phyloP scores from a whole-genome alignment of 2,797 vertebrate genomes.

The Fundulus diaphanus region DNA sequence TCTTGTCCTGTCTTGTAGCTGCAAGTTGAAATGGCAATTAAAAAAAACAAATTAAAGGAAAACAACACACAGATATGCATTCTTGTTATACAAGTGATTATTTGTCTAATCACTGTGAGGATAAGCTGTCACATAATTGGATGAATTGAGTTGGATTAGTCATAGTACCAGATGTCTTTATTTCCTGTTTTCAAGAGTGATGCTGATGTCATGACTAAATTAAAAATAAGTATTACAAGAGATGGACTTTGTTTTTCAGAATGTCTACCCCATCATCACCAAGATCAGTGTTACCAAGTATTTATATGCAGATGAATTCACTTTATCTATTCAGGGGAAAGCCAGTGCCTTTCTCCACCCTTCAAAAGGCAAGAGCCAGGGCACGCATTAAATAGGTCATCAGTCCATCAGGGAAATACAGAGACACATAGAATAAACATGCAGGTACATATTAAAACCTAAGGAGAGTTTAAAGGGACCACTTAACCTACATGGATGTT shows the following conservation, averaged over 20 bases:
- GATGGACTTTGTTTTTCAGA: slow-evolving; percentile 10
- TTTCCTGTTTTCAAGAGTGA: slow-evolving; percentile 24
- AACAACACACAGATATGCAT: too few relatives aligned
- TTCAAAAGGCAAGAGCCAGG: neutral
- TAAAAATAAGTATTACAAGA: neutral
- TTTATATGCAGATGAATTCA: neutral
- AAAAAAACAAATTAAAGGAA: slow-evolving; percentile 14
- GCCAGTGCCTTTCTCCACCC: neutral
- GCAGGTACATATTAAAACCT: too few relatives aligned
- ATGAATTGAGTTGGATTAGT: slow-evolving; percentile 54
- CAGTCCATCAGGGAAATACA: too few relatives aligned
- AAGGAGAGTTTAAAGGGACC: too few relatives aligned
- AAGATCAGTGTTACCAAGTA: neutral
- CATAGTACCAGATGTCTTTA: slow-evolving; percentile 38
- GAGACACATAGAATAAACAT: too few relatives aligned
- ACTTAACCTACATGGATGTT: too few relatives aligned
- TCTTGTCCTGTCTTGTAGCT: neutral
- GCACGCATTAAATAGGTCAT: too few relatives aligned
- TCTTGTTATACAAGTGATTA: slow-evolving; percentile 29
- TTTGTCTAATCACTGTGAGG: slow-evolving; percentile 14
- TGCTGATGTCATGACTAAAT: slow-evolving; percentile 16
- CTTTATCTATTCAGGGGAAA: neutral
- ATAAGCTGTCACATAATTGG: slow-evolving; percentile 35
- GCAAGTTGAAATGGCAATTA: neutral
- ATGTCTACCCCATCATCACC: neutral